A percentile compares a stretch with the other conserved stretches of the same genome.
Evolutionary conservation across 23 tunicate genomes (phyloP).

Genomic region (Clavelina lepadiformis): DNA sequence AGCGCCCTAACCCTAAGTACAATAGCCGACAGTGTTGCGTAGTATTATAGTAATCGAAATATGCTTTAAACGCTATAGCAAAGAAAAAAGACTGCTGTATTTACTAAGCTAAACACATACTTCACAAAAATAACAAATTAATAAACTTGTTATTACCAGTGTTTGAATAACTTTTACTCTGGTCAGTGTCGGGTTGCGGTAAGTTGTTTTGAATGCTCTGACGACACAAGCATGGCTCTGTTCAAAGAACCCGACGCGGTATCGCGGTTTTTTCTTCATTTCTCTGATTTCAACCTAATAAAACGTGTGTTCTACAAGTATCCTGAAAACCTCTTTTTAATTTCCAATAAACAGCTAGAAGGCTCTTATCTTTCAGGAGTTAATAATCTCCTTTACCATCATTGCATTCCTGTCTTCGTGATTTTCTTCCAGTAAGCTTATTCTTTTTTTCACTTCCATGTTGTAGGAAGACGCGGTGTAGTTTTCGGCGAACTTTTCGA

Average conservation of each 20-base stretch:
- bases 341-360: too few species aligned
- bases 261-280: conserved; percentile 32
- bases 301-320: too few species aligned
- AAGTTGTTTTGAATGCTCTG: conserved; percentile 46
- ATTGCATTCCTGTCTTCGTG: neutral
- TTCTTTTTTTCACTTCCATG: neutral
- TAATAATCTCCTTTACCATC: neutral
- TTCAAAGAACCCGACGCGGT: conserved; percentile 36
- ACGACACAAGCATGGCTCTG: conserved; percentile 48
- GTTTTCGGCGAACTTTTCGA: conserved; percentile 27
- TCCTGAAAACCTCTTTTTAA: too few species aligned
- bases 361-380: too few species aligned
- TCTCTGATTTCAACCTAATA: too few species aligned
- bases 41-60: too few species aligned
- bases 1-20: too few species aligned
- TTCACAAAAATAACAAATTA: too few species aligned
- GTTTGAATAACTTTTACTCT: conserved; percentile 14
- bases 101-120: too few species aligned
- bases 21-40: too few species aligned
- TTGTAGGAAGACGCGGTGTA: conserved; percentile 16
- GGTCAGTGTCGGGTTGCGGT: conserved; percentile 42
- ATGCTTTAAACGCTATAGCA: too few species aligned
- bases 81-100: too few species aligned
- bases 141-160: conserved; percentile 15
- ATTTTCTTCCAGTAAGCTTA: conserved; percentile 2